These are phyloP conservation scores for Megaceryle alcyon DNA, from an alignment of 2,797 vertebrate species.

Conservation along the genomic window DNA sequence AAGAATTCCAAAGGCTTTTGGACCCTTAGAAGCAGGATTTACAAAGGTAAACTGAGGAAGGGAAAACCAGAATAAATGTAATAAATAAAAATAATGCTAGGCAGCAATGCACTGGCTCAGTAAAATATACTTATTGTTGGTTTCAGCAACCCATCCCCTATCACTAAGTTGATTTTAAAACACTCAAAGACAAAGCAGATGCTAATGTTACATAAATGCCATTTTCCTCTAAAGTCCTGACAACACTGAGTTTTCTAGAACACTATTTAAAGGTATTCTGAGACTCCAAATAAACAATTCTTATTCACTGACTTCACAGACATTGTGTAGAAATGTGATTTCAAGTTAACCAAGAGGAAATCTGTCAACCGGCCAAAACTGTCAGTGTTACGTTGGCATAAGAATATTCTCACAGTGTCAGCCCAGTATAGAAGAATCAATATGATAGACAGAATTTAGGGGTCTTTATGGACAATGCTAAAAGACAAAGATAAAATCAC, in stretches of 20 bases:
- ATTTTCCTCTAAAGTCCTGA: not conserved
- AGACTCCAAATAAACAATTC: not conserved
- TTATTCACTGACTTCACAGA: not conserved
- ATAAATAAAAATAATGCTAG: not conserved
- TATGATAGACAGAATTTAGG: not conserved
- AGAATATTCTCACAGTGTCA: not conserved
- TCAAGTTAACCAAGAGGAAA: not conserved
- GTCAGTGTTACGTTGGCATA: rapidly evolving
- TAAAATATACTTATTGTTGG: not conserved
- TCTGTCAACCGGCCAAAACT: not conserved
- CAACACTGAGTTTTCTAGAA: not conserved
- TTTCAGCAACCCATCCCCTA: not conserved
- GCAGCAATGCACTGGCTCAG: not conserved
- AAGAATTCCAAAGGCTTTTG: not conserved
- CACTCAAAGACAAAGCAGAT: not conserved
- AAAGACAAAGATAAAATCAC: not conserved
- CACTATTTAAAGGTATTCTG: not conserved
- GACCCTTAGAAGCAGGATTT: not conserved
- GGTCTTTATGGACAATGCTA: not conserved
- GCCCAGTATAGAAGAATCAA: not conserved
- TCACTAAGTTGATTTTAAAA: not conserved
- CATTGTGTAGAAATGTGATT: not conserved
- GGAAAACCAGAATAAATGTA: not conserved
- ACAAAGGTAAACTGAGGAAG: not conserved
- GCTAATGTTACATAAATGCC: not conserved